Conservation (phyloP, 2,113 vertebrate genomes). For the Desmodus rotundus region DNA sequence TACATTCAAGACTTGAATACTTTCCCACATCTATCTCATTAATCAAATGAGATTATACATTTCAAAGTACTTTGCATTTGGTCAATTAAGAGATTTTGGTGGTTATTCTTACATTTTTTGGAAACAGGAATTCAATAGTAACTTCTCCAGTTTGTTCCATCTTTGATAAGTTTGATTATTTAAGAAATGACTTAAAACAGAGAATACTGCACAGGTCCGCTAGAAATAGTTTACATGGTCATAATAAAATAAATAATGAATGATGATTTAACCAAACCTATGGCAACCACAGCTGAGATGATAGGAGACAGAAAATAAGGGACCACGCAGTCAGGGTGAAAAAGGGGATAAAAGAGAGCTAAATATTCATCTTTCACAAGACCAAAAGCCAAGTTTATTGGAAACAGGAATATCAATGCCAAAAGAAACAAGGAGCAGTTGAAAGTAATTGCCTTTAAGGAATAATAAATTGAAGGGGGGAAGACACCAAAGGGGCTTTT, state of each 20-base stretch:
- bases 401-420: neutral
- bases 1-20: neutral
- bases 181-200: neutral
- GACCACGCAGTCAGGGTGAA: neutral
- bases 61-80: neutral
- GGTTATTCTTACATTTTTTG: neutral
- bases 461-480: neutral
- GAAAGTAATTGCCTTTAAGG: neutral
- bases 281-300: neutral
- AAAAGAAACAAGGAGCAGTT: neutral
- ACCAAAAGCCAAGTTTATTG: neutral
- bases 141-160: neutral
- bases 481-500: neutral
- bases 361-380: neutral
- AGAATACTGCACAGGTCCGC: neutral
- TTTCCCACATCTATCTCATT: neutral
- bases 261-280: neutral
- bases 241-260: neutral
- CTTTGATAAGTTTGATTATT: neutral
- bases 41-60: neutral
- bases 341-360: neutral
- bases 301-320: neutral
- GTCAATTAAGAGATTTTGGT: neutral
- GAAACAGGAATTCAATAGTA: neutral
- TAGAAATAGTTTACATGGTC: neutral